Evolutionary conservation across 2,797 vertebrate species (phyloP), one percentile per base, ranked within the genome.

Genomic region (Eleutherodactylus coqui): DNA sequence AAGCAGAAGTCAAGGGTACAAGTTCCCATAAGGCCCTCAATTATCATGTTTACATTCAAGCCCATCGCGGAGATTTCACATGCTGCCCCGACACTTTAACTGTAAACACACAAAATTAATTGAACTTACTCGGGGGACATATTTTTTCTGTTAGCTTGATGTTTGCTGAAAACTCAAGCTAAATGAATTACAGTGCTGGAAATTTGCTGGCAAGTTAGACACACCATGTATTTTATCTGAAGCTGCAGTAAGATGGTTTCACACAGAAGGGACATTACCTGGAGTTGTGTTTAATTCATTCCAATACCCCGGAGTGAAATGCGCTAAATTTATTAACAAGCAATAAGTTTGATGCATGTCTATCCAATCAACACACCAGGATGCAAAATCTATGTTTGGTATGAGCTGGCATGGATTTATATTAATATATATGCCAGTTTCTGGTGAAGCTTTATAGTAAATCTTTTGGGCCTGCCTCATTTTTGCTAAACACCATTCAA

Each of bases 81-180:
- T 51, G 69, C 47, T 83, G 81, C 81, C 81, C 81, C 75, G 41
- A 83, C 80, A 83, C 81, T 83, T 58, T 83, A 75, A 73, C 81
- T 58, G 81, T 83, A 83, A 83, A 83, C 69, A 75, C 67, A 58
- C 16, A 83, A 83, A 83, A 73, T 83, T 83, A 83, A 83, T 83
- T 83, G 69, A 75, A 83, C 24, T 60, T 75, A 34, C 69, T 83
- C 69, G 5, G 58, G 81, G 69, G 81, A 75, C 69, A 83, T 27
- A 55, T 83, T 53, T 60, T 83, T 82, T 83, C 69, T 75, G 81
- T 38, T 58, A 83, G 27, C 69, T 73, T 27, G 4, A 75, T 82
- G 80, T 83, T 60, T 83, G 75, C 69, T 43, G 69, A 83, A 83
- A 83, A 83, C 81, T 58, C 36, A 75, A 83, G 69, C 29, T 82